These are phyloP conservation scores for Lepidurus packardi DNA, from an alignment of 1,140 invertebrate genomes.

Conservation along the genomic window DNA sequence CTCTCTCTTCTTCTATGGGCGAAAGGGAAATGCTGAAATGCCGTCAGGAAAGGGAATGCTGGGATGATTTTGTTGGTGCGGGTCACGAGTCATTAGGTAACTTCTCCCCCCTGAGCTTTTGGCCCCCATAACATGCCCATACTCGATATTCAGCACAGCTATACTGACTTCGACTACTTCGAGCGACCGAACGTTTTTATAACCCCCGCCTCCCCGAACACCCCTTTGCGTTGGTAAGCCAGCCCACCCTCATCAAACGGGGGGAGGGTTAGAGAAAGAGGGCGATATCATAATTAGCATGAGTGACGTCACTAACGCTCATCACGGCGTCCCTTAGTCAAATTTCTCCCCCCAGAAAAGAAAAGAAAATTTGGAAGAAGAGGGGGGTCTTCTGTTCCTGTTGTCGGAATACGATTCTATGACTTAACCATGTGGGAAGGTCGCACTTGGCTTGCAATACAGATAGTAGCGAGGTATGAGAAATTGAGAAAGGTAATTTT, in stretches of 20 bases:
- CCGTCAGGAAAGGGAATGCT: background rate
- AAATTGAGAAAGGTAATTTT: background rate
- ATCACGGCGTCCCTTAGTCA: background rate
- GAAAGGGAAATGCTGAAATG: background rate
- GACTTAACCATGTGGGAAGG: too few relatives aligned
- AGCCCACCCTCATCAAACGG: too few relatives aligned
- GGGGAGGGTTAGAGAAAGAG: too few relatives aligned
- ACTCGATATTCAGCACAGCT: slow-evolving; percentile 21
- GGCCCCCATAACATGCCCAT: slow-evolving; percentile 3
- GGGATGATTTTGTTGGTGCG: background rate
- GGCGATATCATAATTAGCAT: background rate
- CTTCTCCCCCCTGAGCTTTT: background rate
- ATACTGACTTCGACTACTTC: background rate
- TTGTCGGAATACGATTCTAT: too few relatives aligned
- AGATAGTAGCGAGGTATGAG: background rate
- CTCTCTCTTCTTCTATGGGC: background rate
- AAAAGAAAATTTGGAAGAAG: too few relatives aligned
- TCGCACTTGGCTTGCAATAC: too few relatives aligned
- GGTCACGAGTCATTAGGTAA: slow-evolving; percentile 18
- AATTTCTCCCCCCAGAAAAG: too few relatives aligned
- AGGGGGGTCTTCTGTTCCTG: too few relatives aligned
- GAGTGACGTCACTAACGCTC: background rate
- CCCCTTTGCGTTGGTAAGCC: too few relatives aligned
- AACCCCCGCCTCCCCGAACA: too few relatives aligned
- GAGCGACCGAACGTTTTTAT: background rate